Evolutionary conservation across 2,113 vertebrate genomes (phyloP), one percentile per base, ranked within the genome.

Genomic region (Melanotaenia duboulayi): DNA sequence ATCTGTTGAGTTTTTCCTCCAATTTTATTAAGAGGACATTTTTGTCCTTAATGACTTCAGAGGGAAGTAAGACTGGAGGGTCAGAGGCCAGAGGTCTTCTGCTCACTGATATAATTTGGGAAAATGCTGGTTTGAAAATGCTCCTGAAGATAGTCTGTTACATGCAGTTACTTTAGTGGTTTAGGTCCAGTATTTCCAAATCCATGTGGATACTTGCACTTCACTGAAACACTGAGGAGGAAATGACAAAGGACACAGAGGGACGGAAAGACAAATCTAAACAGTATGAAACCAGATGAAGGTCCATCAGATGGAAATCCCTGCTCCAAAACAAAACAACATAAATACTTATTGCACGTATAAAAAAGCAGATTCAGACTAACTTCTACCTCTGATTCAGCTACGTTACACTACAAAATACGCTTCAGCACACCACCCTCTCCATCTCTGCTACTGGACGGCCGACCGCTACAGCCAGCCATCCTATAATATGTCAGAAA

Each of bases 51-150:
- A 24, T 65, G 73, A 84, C 87, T 93, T 93, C 92, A 89, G 89
- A 64, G 65, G 93, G 91, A 55, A 76, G 87, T 90, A 93, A 91
- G n/a, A n/a, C n/a, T n/a, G n/a, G n/a, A n/a, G n/a, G n/a, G n/a
- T n/a, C n/a, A 90, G 91, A 94, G 95, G 93, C 89, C 76, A 87
- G 50, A 72, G 44, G 77, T 89, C 93, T 92, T 95, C 92, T 91
- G 95, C 91, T 94, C 91, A 96, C 93, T 95, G 95, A 95, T 94
- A 94, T 90, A 96, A 88, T 83, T 94, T 93, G 93, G 92, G 94
- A 94, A 94, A 94, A 96, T 92, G 95, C 93, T 87, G 96, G 90
- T 92, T 91, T 94, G 94, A 95, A 94, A 94, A 94, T 91, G 95
- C 92, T 90, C 87, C 94, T 82, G 89, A 35, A 90, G 90, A 78